Conservation (phyloP, 2,797 vertebrate genomes). For the Botia kubotai region DNA sequence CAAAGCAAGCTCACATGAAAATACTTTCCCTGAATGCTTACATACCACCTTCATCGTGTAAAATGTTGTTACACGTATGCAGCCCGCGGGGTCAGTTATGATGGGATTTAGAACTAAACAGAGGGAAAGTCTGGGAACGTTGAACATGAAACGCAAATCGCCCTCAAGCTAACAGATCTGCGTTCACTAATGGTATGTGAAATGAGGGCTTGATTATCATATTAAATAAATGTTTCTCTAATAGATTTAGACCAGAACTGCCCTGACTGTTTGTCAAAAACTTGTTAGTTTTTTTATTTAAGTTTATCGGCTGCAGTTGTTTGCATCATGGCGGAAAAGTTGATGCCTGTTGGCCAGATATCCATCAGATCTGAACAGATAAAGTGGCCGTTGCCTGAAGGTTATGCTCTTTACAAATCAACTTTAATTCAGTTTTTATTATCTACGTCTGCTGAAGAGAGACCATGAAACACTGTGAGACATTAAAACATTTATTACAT, state of each 20-base stretch:
- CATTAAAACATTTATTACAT: too few relatives aligned
- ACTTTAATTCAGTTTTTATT: neutral
- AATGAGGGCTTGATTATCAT: neutral
- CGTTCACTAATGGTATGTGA: slow-evolving; percentile 4
- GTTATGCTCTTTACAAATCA: too few relatives aligned
- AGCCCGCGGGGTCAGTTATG: neutral
- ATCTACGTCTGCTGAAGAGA: neutral
- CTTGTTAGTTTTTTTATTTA: too few relatives aligned
- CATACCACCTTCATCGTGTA: neutral
- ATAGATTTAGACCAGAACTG: neutral
- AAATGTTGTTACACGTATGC: slow-evolving; percentile 10
- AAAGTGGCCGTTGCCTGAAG: too few relatives aligned
- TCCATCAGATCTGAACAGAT: neutral
- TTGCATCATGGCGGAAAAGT: too few relatives aligned
- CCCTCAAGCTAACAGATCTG: neutral
- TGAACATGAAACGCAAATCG: neutral
- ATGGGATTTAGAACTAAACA: neutral
- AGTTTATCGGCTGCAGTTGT: too few relatives aligned
- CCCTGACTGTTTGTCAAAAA: neutral
- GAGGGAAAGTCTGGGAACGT: neutral
- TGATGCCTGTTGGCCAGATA: too few relatives aligned
- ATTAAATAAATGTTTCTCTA: neutral
- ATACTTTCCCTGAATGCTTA: slow-evolving; percentile 1
- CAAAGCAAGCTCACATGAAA: neutral
- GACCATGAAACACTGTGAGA: neutral